A percentile compares a stretch with the other conserved stretches of the same genome.
Conservation (phyloP, 2,113 vertebrate species). For the Acanthisitta chloris region DNA sequence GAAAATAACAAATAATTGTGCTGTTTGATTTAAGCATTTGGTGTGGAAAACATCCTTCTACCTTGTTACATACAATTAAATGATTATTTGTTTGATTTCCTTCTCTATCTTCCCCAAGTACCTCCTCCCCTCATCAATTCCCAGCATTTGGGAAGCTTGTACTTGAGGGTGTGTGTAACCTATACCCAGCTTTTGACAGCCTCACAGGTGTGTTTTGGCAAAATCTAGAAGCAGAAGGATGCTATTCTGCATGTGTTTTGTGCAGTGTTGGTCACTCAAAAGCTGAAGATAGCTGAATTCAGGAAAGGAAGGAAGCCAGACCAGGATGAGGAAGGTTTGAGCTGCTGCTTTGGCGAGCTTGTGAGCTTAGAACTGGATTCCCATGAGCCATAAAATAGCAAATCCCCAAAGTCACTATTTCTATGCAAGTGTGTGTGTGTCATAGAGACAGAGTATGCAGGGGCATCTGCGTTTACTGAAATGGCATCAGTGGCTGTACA, state of each 20-base stretch:
- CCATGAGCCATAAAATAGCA: not conserved
- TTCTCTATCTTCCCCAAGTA: not conserved
- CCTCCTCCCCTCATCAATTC: not conserved
- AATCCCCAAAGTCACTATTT: not conserved
- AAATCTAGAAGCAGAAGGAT: not conserved
- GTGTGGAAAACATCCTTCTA: not conserved
- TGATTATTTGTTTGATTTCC: not conserved
- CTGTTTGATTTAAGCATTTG: not conserved
- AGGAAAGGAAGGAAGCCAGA: not conserved
- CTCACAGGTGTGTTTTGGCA: not conserved
- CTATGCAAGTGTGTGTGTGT: not conserved
- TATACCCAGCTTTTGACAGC: not conserved
- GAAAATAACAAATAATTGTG: not conserved
- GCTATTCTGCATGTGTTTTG: not conserved
- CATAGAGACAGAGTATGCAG: not conserved
- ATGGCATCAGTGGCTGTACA: not conserved
- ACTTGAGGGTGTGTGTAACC: not conserved
- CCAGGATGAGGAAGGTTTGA: accelerated
- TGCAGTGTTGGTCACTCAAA: not conserved
- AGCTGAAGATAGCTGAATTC: not conserved
- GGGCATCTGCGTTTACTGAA: not conserved
- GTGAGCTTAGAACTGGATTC: not conserved
- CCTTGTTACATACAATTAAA: not conserved
- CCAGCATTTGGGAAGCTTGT: not conserved
- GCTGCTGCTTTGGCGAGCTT: not conserved